These are phyloP conservation scores for Pandemis heparana DNA, from an alignment of 2,888 invertebrate species.

Conservation along the genomic window DNA sequence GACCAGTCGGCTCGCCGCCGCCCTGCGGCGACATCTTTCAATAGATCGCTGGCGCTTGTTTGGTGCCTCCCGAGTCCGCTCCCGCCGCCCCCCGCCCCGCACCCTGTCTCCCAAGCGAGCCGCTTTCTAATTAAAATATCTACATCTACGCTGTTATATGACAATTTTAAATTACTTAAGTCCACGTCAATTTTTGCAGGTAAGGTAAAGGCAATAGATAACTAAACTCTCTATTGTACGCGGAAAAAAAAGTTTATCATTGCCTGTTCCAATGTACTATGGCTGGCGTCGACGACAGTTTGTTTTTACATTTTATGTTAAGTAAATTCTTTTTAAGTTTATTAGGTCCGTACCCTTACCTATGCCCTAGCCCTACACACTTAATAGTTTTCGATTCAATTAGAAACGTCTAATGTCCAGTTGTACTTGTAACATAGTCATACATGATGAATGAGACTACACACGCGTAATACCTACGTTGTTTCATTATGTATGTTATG, in stretches of 20 bases:
- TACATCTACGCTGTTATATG: conserved; percentile 45
- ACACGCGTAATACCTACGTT: too few relatives aligned
- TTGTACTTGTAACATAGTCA: too few relatives aligned
- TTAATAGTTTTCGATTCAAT: too few relatives aligned
- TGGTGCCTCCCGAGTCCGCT: conserved; percentile 51
- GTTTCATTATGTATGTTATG: too few relatives aligned
- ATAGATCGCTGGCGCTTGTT: conserved; percentile 69
- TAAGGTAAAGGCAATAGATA: conserved; percentile 10
- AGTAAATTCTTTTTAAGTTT: too few relatives aligned
- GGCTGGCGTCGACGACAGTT: too few relatives aligned
- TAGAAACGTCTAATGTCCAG: too few relatives aligned
- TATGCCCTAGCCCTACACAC: too few relatives aligned
- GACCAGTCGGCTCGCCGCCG: conserved; percentile 76
- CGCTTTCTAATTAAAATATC: conserved; percentile 68
- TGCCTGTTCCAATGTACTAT: too few relatives aligned
- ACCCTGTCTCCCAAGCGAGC: conserved; percentile 44
- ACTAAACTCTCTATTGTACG: not conserved
- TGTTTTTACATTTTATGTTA: too few relatives aligned
- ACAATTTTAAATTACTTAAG: conserved; percentile 51
- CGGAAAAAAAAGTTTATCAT: not conserved
- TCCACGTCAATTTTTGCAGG: conserved; percentile 33
- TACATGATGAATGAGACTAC: too few relatives aligned
- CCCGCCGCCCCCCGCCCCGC: conserved; percentile 44
- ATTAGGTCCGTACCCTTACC: too few relatives aligned
- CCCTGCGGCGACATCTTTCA: conserved; percentile 77